Base-by-base conservation (phyloP, 2,113 vertebrate species). In the Gavialis gangeticus region DNA sequence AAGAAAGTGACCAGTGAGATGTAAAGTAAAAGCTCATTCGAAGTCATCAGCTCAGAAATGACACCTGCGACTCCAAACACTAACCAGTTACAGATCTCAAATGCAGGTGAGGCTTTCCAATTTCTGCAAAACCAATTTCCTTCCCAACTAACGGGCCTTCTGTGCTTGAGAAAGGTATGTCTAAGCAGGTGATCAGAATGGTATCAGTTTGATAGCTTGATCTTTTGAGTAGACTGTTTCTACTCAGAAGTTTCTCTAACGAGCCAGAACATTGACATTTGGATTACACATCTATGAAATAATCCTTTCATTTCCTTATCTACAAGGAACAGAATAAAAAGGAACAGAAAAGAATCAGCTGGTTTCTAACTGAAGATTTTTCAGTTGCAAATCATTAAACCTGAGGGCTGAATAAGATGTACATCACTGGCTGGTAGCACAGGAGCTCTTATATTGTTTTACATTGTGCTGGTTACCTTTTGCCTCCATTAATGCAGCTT, bases 231-330 rank as follows among this genome's bases (percentile, higher is more conserved):
- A 75, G 76, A 22, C 67, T 30, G 59, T 75, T 75, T 82, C 94
- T 84, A 55, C 37, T 37, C 37, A 37, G 37, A 37, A 37, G 94
- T 56, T 91, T 97, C 97, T 95, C 96, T 97, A 98, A 98, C 95
- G 97, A 98, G 97, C 96, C 96, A 93, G 96, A 97, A 90, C 88
- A 97, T 75, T 95, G 91, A 95, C 97, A 93, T 95, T 95, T 91
- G 97, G 98, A 96, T 96, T 97, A 97, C 93, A 90, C 16, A 46
- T 85, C 97, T 76, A 82, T 82, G 96, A 97, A 98, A 95, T 95
- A 94, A 97, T 97, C 96, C 97, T 98, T 98, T 98, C 92, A 97
- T 97, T 98, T 96, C 96, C 97, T 97, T 95, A 97, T 97, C 93
- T 83, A 87, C 96, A 92, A 95, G 84, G 94, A 86, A 46, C 69